Conservation (phyloP, 2,113 vertebrate genomes). For the Amphilophus citrinellus region DNA sequence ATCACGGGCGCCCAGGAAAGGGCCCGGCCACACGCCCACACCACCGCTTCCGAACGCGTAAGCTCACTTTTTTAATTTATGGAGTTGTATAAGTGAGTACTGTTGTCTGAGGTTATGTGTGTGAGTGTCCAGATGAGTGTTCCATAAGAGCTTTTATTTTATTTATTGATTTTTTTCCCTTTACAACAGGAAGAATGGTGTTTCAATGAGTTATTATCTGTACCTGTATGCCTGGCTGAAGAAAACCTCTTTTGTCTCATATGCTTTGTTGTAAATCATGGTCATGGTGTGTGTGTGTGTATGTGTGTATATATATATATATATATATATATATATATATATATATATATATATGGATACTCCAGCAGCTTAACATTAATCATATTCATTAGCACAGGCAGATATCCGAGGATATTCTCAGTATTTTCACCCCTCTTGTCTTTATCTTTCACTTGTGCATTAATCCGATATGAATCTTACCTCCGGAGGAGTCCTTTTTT, state of each 20-base stretch:
- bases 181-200: neutral
- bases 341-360: slow-evolving; percentile 34
- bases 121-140: slow-evolving; percentile 22
- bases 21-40: slow-evolving; percentile 80
- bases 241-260: slow-evolving; percentile 16
- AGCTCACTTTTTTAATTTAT: slow-evolving; percentile 54
- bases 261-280: slow-evolving; percentile 54
- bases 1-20: slow-evolving; percentile 76
- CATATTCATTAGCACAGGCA: slow-evolving; percentile 75
- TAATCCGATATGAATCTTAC: slow-evolving; percentile 74
- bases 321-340: neutral
- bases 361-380: slow-evolving; percentile 76
- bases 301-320: too few relatives aligned
- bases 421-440: slow-evolving; percentile 69
- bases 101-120: slow-evolving; percentile 21
- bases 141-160: slow-evolving; percentile 22
- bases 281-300: too few relatives aligned
- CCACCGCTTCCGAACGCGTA: slow-evolving; percentile 81
- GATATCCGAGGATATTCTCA: slow-evolving; percentile 66
- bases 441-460: slow-evolving; percentile 74
- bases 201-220: slow-evolving; percentile 24
- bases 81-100: slow-evolving; percentile 12
- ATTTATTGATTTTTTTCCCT: neutral
- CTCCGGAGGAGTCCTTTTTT: slow-evolving; percentile 43
- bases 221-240: slow-evolving; percentile 9